Percentiles rank a stretch among this genome's conserved stretches.
phyloP scores from a whole-genome alignment of 2,888 invertebrate genomes.

The Ornithoptera alexandrae region DNA sequence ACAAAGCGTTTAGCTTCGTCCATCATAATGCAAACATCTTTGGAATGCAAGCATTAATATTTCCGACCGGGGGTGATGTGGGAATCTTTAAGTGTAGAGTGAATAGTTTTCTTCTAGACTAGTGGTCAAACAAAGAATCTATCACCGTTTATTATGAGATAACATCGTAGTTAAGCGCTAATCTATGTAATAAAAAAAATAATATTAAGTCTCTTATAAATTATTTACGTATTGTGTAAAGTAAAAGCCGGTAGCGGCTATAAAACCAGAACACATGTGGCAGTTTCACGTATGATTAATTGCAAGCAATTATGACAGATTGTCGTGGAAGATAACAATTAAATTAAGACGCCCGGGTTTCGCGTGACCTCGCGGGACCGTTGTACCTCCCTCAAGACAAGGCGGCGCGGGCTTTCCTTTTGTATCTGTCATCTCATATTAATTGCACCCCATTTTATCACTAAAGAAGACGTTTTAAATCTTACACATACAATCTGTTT shows the following conservation, averaged over 20 bases:
- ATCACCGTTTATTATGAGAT: no score
- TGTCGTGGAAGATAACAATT: constrained; percentile 65
- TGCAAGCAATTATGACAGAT: constrained; percentile 63
- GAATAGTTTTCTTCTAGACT: no score
- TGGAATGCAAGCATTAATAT: no score
- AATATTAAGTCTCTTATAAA: background rate
- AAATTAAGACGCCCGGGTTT: constrained; percentile 64
- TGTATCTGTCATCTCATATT: constrained; percentile 17
- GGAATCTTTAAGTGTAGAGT: no score
- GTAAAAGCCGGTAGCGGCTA: constrained; percentile 15
- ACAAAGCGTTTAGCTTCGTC: no score
- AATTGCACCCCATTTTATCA: constrained; percentile 8
- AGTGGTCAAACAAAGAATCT: no score
- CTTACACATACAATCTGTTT: background rate
- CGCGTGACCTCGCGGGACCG: constrained; percentile 52
- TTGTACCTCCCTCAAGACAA: constrained; percentile 29
- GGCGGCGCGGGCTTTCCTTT: constrained; percentile 17
- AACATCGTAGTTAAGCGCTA: no score
- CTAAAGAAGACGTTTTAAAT: background rate
- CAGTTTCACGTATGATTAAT: constrained; percentile 45
- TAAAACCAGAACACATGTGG: constrained; percentile 23
- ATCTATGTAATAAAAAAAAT: background rate
- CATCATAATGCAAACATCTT: no score
- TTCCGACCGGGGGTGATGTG: no score
- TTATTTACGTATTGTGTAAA: background rate